Conservation (phyloP, 2,797 vertebrate genomes). For the Paratrypauchen microcephalus region DNA sequence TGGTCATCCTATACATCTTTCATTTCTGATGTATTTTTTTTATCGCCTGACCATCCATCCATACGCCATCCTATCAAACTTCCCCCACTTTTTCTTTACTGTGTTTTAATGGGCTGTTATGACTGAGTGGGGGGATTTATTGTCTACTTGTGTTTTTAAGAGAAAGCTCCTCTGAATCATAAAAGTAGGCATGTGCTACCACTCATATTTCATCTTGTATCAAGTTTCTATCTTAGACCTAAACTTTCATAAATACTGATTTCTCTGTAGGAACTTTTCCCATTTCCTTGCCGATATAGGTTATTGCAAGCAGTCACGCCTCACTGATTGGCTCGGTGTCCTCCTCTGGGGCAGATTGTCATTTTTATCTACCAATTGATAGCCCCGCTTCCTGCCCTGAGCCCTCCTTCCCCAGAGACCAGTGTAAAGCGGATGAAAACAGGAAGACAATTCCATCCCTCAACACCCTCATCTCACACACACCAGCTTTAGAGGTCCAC, state of each 20-base stretch:
- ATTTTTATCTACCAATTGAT: constrained; percentile 80
- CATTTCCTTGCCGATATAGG: constrained; percentile 67
- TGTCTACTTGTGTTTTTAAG: constrained; percentile 52
- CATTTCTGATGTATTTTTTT: constrained; percentile 53
- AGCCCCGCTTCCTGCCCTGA: constrained; percentile 65
- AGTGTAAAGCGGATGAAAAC: constrained; percentile 72
- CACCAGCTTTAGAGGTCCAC: constrained; percentile 32
- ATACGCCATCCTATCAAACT: constrained; percentile 32
- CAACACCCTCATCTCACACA: constrained; percentile 63
- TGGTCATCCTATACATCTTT: constrained; percentile 52
- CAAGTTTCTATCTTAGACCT: not conserved
- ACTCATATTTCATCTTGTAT: not conserved
- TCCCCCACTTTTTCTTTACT: constrained; percentile 26
- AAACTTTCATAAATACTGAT: constrained; percentile 33
- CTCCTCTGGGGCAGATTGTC: constrained; percentile 73
- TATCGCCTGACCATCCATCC: constrained; percentile 45
- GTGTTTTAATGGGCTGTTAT: constrained; percentile 56
- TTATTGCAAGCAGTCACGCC: constrained; percentile 71
- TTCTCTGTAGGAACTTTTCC: constrained; percentile 70
- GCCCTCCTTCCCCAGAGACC: constrained; percentile 72
- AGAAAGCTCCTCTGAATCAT: constrained; percentile 40
- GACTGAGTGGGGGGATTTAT: constrained; percentile 62
- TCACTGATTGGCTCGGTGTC: constrained; percentile 72
- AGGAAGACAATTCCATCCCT: constrained; percentile 75
- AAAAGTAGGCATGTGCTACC: not conserved